phyloP scores from a whole-genome alignment of 2,797 vertebrate species.

The Austrolebias charrua region DNA sequence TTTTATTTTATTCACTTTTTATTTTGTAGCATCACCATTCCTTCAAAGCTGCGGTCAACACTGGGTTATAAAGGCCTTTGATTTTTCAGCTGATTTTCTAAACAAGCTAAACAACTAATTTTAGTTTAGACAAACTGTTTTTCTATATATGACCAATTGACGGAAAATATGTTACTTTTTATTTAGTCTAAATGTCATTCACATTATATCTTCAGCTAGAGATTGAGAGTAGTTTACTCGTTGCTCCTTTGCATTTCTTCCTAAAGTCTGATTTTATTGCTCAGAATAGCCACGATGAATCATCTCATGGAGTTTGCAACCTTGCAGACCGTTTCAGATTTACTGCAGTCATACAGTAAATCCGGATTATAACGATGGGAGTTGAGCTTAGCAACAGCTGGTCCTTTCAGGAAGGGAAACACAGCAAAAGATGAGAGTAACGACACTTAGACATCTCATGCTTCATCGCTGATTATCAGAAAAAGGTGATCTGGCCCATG shows the following conservation, averaged over 20 bases:
- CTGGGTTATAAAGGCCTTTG: background rate
- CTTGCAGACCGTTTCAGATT: slow-evolving; percentile 5
- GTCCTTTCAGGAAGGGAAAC: slow-evolving; percentile 23
- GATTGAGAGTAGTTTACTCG: too few species aligned
- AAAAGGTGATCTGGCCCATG: background rate
- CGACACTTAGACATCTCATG: background rate
- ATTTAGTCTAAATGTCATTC: too few species aligned
- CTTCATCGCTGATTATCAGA: background rate
- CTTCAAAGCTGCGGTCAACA: too few species aligned
- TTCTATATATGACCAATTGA: too few species aligned
- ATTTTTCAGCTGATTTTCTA: background rate
- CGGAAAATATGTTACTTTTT: too few species aligned
- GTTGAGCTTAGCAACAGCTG: slow-evolving; percentile 33
- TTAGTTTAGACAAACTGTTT: too few species aligned
- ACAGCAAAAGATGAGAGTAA: slow-evolving; percentile 32
- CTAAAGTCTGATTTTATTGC: background rate
- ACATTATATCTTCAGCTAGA: too few species aligned
- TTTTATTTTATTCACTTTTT: background rate
- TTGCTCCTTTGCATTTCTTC: too few species aligned
- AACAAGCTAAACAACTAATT: too few species aligned
- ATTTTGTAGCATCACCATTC: too few species aligned
- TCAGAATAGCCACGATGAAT: slow-evolving; percentile 8
- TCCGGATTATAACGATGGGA: slow-evolving; percentile 38
- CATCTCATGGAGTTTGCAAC: slow-evolving; percentile 15
- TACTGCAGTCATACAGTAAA: slow-evolving; percentile 24